phyloP scores from a whole-genome alignment of 2,113 vertebrate species.

The Glareola pratincola region DNA sequence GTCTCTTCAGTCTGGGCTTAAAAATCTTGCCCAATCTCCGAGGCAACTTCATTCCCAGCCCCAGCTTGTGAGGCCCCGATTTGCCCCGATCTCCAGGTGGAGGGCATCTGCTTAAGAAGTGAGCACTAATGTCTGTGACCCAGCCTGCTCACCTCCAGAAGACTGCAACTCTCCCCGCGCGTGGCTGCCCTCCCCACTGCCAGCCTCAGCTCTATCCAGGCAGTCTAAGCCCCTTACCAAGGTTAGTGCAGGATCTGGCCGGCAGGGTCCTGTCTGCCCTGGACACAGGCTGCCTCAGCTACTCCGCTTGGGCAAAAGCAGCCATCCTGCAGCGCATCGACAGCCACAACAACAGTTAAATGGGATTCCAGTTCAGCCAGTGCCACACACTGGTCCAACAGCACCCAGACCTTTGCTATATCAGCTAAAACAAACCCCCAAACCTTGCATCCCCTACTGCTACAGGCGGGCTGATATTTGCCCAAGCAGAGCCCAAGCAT shows the following conservation, averaged over 20 bases:
- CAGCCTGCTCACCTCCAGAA: not conserved
- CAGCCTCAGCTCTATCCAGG: not conserved
- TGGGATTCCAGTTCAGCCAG: not conserved
- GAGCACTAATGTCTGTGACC: not conserved
- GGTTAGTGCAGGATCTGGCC: not conserved
- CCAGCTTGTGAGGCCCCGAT: not conserved
- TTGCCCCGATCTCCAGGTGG: not conserved
- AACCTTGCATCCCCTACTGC: not conserved
- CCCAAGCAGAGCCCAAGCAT: not conserved
- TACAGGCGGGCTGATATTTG: not conserved
- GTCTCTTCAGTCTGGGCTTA: not conserved
- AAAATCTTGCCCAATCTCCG: not conserved
- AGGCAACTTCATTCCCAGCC: not conserved
- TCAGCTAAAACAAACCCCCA: not conserved
- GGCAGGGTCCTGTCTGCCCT: not conserved
- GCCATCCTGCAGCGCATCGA: not conserved
- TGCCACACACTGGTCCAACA: not conserved
- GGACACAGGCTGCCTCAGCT: not conserved
- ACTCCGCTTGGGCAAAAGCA: not conserved
- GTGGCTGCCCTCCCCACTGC: not conserved
- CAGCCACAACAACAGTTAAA: not conserved
- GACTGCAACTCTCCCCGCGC: accelerated
- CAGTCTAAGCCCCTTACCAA: not conserved
- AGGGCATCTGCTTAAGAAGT: not conserved
- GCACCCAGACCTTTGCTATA: not conserved